Evolutionary conservation across 2,888 invertebrate species (phyloP).

Genomic region (Siphonodentalium dalli): DNA sequence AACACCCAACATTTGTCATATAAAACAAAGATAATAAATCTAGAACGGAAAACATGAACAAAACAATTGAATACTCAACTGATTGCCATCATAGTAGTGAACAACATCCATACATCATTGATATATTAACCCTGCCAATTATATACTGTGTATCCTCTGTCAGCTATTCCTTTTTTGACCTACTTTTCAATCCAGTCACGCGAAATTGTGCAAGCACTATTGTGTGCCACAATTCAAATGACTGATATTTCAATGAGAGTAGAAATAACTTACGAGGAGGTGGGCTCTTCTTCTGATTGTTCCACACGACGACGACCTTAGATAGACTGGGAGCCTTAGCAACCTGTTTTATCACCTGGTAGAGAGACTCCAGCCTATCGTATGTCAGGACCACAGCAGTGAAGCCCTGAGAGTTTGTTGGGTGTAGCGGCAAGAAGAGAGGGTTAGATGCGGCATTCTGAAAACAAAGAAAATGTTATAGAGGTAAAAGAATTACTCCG

Average conservation of each 20-base stretch:
- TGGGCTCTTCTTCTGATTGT: conserved; percentile 89
- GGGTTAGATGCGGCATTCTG: conserved; percentile 55
- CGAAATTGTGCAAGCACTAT: no score
- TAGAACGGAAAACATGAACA: no score
- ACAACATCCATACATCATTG: no score
- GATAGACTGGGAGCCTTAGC: conserved; percentile 87
- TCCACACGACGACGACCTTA: conserved; percentile 94
- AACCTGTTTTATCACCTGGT: conserved; percentile 83
- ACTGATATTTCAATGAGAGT: not conserved
- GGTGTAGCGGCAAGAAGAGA: conserved; percentile 85
- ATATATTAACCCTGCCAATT: no score
- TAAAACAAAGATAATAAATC: not conserved
- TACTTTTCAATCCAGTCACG: no score
- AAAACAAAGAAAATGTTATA: conserved; percentile 2
- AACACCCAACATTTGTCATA: not conserved
- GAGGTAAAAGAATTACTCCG: not conserved
- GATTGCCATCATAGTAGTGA: no score
- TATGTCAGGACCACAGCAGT: conserved; percentile 96
- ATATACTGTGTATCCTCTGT: no score
- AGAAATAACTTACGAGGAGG: conserved; percentile 76
- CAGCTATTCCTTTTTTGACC: no score
- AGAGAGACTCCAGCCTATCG: conserved; percentile 88
- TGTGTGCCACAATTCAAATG: no score
- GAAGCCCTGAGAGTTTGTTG: conserved; percentile 78
- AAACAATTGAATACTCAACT: no score